These are phyloP conservation scores for Anastrepha ludens DNA, from an alignment of 1,140 invertebrate species.

Conservation along the genomic window DNA sequence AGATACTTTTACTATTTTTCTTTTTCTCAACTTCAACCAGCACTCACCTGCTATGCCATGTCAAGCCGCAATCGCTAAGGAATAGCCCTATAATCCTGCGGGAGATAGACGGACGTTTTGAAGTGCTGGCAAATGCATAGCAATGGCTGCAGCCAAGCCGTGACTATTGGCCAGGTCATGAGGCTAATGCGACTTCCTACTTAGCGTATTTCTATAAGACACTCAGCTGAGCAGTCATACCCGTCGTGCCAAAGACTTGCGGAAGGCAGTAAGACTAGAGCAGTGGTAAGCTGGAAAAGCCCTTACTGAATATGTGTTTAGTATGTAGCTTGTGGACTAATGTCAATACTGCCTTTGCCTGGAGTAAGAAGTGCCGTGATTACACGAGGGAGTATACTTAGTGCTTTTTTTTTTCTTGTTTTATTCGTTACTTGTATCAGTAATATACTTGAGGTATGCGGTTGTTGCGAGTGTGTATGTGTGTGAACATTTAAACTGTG, in stretches of 20 bases:
- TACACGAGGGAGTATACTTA: background rate
- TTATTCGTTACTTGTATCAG: background rate
- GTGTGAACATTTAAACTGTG: background rate
- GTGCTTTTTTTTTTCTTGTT: too few species aligned
- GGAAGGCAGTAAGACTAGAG: background rate
- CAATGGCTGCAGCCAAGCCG: background rate
- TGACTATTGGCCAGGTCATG: background rate
- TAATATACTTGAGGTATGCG: background rate
- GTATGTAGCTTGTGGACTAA: background rate
- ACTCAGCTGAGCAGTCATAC: background rate
- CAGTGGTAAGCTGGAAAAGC: background rate
- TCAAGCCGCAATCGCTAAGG: slow-evolving; percentile 10
- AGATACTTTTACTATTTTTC: background rate
- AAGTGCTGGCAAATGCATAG: background rate
- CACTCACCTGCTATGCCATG: background rate
- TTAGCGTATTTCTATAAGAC: background rate
- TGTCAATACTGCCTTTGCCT: background rate
- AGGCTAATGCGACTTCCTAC: background rate
- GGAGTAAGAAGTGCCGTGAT: background rate
- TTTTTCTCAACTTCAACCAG: background rate
- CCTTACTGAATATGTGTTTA: background rate
- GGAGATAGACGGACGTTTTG: background rate
- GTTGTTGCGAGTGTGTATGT: background rate
- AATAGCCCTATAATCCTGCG: slow-evolving; percentile 23
- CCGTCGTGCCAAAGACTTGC: background rate